phyloP scores from a whole-genome alignment of 2,113 vertebrate genomes.

The Orientallactaga bullata region DNA sequence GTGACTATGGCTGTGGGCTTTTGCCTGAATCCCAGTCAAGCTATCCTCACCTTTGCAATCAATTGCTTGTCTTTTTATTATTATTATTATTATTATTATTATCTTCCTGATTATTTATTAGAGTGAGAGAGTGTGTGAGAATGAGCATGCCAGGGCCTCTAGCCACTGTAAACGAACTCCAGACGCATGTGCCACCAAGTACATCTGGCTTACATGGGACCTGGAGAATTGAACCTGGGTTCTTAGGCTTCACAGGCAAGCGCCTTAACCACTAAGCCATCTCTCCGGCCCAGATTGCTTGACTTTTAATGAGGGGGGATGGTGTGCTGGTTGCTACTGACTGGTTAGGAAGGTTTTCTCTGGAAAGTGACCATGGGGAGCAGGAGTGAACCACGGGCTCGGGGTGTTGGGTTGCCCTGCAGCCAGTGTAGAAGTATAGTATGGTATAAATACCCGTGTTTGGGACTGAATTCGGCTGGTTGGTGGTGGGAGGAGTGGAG shows the following conservation, averaged over 20 bases:
- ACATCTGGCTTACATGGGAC: no score
- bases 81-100: no score
- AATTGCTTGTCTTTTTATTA: not conserved
- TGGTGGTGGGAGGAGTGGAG: not conserved
- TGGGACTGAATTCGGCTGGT: constrained; percentile 12
- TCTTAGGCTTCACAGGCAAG: no score
- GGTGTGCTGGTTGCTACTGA: constrained; percentile 26
- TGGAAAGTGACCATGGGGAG: not conserved
- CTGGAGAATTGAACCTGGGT: no score
- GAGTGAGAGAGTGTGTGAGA: no score
- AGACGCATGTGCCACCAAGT: no score
- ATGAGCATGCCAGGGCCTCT: no score
- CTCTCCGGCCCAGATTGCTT: no score
- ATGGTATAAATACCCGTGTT: not conserved
- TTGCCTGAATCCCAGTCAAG: not conserved
- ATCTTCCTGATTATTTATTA: no score
- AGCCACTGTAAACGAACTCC: no score
- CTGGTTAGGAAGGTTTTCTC: not conserved
- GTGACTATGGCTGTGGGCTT: not conserved
- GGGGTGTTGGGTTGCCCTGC: not conserved
- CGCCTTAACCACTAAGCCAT: no score
- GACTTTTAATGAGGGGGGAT: not conserved
- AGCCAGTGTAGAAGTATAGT: not conserved
- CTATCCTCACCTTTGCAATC: not conserved
- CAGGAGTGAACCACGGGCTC: not conserved